Percentiles rank a stretch among this genome's conserved stretches.
phyloP scores from a whole-genome alignment of 2,113 vertebrate genomes.

The Castor canadensis region DNA sequence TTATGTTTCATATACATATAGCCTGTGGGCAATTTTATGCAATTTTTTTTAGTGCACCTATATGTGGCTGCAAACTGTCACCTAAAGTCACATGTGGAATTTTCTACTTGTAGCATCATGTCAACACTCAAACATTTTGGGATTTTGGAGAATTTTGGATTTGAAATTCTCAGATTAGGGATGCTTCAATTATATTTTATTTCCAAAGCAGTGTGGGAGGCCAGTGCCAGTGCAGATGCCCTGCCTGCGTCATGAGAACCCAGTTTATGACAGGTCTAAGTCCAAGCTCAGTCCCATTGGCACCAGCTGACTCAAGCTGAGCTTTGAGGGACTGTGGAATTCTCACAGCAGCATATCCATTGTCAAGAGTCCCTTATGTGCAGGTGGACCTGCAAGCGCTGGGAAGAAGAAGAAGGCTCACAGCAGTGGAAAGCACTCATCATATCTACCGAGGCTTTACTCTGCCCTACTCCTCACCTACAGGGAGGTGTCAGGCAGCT shows the following conservation, averaged over 20 bases:
- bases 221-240: not conserved
- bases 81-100: not conserved
- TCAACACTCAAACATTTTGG: too few relatives aligned
- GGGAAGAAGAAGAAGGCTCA: not conserved
- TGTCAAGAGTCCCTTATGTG: not conserved
- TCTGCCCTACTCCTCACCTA: not conserved
- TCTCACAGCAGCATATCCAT: rapidly evolving
- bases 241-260: rapidly evolving
- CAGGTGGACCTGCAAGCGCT: not conserved
- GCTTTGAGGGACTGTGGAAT: not conserved
- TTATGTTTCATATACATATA: too few relatives aligned
- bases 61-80: not conserved
- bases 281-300: not conserved
- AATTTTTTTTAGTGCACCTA: too few relatives aligned
- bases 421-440: not conserved
- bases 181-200: not conserved
- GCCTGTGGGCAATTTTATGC: not conserved
- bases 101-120: not conserved
- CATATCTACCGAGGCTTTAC: rapidly evolving
- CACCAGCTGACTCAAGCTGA: not conserved
- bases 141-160: not conserved
- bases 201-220: not conserved
- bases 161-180: not conserved
- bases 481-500: not conserved
- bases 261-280: too few relatives aligned